Evolutionary conservation across 2,888 invertebrate species (phyloP).

Genomic region (Neoascia interrupta): DNA sequence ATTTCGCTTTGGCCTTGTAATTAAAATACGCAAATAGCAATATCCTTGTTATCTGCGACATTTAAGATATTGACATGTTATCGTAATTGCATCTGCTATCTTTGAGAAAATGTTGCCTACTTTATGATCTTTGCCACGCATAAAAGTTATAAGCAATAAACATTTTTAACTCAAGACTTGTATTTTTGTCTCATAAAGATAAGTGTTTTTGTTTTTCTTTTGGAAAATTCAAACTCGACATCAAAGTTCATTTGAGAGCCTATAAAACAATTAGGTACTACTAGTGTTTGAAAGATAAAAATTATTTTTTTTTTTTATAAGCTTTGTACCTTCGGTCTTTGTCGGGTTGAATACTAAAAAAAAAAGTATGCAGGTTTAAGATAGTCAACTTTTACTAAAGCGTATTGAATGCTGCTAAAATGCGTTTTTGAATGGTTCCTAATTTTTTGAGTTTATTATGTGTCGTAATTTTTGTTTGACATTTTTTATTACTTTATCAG

Average conservation of each 20-base stretch:
- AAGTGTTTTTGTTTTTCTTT: not conserved
- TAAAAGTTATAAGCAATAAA: constrained; percentile 6
- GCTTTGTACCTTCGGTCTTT: too few relatives aligned
- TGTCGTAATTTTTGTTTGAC: too few relatives aligned
- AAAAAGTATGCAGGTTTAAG: too few relatives aligned
- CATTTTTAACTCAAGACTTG: not conserved
- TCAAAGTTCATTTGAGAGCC: not conserved
- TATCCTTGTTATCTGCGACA: not conserved
- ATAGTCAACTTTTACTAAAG: too few relatives aligned
- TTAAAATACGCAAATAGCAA: not conserved
- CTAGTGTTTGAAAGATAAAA: constrained; percentile 10
- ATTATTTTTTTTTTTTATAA: too few relatives aligned
- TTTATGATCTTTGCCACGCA: constrained; percentile 1
- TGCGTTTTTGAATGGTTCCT: too few relatives aligned
- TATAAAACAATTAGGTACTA: constrained; percentile 19
- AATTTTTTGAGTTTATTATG: too few relatives aligned
- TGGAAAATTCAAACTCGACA: not conserved
- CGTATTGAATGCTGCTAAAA: too few relatives aligned
- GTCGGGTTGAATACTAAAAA: too few relatives aligned
- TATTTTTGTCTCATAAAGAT: constrained; percentile 13
- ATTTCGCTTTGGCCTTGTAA: too few relatives aligned
- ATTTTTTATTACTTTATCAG: too few relatives aligned
- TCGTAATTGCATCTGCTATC: constrained; percentile 3
- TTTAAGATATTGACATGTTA: constrained; percentile 16
- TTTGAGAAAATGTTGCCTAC: not conserved